Evolutionary conservation across 2,113 vertebrate genomes (phyloP).

Genomic region (Colaptes auratus): DNA sequence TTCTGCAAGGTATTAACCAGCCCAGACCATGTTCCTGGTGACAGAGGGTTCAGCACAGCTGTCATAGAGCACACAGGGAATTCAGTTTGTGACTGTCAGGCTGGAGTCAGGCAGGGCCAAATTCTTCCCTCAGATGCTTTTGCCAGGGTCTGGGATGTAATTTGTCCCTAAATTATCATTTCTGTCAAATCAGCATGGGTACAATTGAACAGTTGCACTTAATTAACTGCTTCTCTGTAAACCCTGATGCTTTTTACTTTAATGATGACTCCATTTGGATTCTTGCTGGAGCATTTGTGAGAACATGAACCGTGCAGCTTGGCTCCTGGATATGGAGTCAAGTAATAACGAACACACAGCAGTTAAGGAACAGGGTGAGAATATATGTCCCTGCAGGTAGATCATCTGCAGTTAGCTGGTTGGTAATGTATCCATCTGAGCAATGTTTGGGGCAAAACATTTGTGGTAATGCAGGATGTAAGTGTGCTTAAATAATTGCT

Average conservation of each 20-base stretch:
- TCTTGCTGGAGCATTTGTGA: constrained; percentile 5
- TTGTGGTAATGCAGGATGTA: not conserved
- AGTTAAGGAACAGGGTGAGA: not conserved
- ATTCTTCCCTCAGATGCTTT: not conserved
- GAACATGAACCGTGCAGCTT: not conserved
- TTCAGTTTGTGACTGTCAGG: not conserved
- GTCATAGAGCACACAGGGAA: not conserved
- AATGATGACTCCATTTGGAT: not conserved
- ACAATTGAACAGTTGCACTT: constrained; percentile 13
- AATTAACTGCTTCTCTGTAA: constrained; percentile 29
- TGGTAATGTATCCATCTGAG: not conserved
- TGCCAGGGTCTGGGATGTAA: not conserved
- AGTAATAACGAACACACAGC: not conserved
- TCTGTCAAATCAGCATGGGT: constrained; percentile 21
- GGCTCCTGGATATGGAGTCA: not conserved
- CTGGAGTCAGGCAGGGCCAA: not conserved
- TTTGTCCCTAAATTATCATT: constrained; percentile 19
- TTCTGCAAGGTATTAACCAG: not conserved
- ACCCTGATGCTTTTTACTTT: not conserved
- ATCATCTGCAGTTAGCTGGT: not conserved
- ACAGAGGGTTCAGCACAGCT: not conserved
- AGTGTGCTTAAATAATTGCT: not conserved
- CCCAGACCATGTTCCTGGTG: not conserved
- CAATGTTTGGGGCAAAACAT: not conserved
- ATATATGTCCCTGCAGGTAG: not conserved